Percentiles rank a stretch among this genome's conserved stretches.
phyloP scores from a whole-genome alignment of 2,113 vertebrate species.

The Sinocyclocheilus rhinocerous region DNA sequence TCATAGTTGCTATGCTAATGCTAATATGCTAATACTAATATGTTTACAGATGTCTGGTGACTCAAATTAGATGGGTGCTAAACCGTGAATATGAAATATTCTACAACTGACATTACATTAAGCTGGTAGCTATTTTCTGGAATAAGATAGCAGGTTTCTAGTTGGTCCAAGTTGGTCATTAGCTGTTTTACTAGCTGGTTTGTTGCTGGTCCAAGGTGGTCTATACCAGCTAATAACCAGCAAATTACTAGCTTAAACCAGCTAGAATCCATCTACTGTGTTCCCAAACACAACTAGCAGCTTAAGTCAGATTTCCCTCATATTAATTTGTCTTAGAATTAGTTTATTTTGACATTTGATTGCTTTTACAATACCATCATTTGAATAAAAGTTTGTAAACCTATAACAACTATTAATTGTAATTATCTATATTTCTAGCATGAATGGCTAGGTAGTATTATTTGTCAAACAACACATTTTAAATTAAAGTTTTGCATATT shows the following conservation, averaged over 20 bases:
- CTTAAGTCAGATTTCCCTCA: neutral
- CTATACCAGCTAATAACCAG: neutral
- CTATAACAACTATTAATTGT: neutral
- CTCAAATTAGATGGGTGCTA: neutral
- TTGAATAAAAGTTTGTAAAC: neutral
- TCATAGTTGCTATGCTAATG: constrained; percentile 11
- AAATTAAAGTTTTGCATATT: too few relatives aligned
- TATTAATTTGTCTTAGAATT: neutral
- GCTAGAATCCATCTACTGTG: neutral
- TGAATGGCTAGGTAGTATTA: neutral
- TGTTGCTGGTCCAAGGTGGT: neutral
- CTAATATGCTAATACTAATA: constrained; percentile 4
- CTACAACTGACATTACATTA: neutral
- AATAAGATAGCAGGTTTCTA: neutral
- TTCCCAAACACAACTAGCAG: neutral
- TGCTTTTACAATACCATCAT: neutral
- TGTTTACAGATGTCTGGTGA: neutral
- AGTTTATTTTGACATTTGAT: neutral
- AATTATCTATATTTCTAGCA: constrained; percentile 13
- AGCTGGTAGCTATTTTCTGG: neutral
- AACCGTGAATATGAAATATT: neutral
- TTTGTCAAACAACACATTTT: too few relatives aligned
- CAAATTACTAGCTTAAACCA: neutral
- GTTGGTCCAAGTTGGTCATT: neutral
- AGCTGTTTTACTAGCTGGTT: neutral